Percentiles rank a stretch among this genome's conserved stretches.
Evolutionary conservation across 1,140 invertebrate genomes (phyloP).

Genomic region (Leptonema lineaticorne): DNA sequence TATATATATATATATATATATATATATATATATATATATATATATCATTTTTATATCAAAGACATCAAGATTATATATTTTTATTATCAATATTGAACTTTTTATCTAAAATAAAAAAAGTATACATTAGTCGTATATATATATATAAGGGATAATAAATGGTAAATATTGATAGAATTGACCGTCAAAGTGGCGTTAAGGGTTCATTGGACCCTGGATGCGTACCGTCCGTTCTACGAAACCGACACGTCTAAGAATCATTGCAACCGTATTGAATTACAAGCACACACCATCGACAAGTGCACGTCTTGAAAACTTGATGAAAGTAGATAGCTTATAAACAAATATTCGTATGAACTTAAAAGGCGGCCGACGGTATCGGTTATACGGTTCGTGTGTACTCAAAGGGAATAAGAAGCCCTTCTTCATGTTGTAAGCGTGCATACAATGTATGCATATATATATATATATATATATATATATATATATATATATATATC

Average conservation of each 20-base stretch:
- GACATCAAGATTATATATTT: no score
- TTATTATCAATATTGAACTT: no score
- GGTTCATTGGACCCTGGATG: constrained; percentile 2
- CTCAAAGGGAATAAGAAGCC: neutral
- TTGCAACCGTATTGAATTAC: constrained; percentile 26
- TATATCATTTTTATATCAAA: neutral
- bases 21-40: neutral
- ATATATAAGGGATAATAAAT: no score
- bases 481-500: no score
- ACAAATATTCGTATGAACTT: constrained; percentile 20
- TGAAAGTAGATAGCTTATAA: constrained; percentile 22
- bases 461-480: no score
- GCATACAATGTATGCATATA: neutral
- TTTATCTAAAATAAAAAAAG: no score
- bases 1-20: neutral
- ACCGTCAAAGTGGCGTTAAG: neutral
- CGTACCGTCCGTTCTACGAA: constrained; percentile 7
- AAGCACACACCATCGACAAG: constrained; percentile 16
- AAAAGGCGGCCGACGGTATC: neutral
- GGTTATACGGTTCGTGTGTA: neutral
- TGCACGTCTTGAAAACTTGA: constrained; percentile 18
- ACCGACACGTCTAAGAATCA: constrained; percentile 1
- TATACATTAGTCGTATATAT: no score
- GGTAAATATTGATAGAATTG: no score
- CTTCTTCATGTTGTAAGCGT: no score